Evolutionary conservation across 2,797 vertebrate species (phyloP).

Genomic region (Peromyscus aztecus): DNA sequence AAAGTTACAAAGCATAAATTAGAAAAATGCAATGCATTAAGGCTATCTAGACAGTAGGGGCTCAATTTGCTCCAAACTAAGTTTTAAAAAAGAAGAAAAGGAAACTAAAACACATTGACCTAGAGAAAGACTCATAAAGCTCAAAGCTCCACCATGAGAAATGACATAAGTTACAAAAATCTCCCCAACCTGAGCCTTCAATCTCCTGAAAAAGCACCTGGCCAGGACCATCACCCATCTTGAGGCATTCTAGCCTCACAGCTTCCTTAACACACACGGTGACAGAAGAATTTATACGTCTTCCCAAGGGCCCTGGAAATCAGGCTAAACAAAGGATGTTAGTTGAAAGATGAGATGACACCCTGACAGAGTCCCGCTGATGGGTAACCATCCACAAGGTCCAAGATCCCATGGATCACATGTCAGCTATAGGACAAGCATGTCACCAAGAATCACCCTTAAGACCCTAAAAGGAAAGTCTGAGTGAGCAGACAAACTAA

Average conservation of each 20-base stretch:
- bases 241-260: not conserved
- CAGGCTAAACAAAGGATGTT: not conserved
- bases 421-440: too few species aligned
- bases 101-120: not conserved
- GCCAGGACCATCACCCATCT: not conserved
- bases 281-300: too few species aligned
- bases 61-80: not conserved
- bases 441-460: not conserved
- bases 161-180: not conserved
- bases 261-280: not conserved
- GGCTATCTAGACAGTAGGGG: not conserved
- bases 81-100: not conserved
- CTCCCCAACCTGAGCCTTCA: not conserved
- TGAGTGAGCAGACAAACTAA: not conserved
- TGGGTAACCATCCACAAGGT: not conserved
- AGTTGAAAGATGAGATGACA: not conserved
- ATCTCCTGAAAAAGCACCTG: not conserved
- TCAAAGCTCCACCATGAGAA: not conserved
- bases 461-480: not conserved
- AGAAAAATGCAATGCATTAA: not conserved
- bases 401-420: not conserved
- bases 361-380: rapidly evolving
- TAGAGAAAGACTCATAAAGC: not conserved
- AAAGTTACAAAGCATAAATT: not conserved
- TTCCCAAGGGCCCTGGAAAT: not conserved